Conservation (phyloP, 2,888 invertebrate species). For the Eupithecia vulgata region DNA sequence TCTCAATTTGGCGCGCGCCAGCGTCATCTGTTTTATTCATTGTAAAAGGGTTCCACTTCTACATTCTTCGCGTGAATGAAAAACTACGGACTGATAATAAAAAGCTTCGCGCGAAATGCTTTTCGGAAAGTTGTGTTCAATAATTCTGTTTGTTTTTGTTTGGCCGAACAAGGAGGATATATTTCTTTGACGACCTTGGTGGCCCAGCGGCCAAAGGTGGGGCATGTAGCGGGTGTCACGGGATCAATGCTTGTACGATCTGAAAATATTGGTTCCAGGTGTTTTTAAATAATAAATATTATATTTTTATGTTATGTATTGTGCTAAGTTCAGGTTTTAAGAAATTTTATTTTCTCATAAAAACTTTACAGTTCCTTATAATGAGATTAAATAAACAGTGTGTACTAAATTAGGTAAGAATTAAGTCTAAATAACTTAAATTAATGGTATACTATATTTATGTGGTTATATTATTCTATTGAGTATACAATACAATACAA, state of each 20-base stretch:
- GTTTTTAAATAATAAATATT: too few relatives aligned
- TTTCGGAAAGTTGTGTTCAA: neutral
- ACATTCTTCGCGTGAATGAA: neutral
- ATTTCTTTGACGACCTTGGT: neutral
- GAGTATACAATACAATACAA: too few relatives aligned
- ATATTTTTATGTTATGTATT: too few relatives aligned
- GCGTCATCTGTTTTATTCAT: neutral
- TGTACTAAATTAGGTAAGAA: too few relatives aligned
- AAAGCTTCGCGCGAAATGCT: neutral
- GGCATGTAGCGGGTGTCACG: neutral
- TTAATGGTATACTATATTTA: too few relatives aligned
- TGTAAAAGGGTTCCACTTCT: neutral
- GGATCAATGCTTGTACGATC: neutral
- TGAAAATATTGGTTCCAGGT: neutral
- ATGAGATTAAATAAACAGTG: too few relatives aligned
- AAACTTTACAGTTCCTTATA: too few relatives aligned
- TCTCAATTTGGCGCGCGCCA: neutral
- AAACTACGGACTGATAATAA: neutral
- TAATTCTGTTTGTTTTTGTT: neutral
- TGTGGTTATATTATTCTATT: too few relatives aligned
- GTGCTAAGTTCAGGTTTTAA: too few relatives aligned
- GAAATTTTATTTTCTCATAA: too few relatives aligned
- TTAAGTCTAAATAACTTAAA: too few relatives aligned
- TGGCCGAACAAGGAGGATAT: neutral
- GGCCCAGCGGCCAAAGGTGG: neutral